Conservation (phyloP, 35 echinoderm and acorn worm genomes). For the Patiria miniata region DNA sequence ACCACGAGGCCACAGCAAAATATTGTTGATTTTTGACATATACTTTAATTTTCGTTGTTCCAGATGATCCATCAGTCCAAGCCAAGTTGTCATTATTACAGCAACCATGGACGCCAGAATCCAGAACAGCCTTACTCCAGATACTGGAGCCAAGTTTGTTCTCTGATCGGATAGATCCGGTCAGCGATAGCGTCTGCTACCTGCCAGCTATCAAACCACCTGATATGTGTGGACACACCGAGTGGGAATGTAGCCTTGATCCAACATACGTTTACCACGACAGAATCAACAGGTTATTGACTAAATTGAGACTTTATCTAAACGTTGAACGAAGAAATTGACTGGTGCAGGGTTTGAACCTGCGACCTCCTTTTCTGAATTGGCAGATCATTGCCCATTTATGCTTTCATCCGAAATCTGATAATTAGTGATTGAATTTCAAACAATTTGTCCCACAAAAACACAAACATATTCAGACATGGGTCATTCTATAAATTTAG, state of each 20-base stretch:
- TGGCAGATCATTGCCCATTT: too few relatives aligned
- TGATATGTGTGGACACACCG: conserved; percentile 38
- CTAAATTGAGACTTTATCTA: not conserved
- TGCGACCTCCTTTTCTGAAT: too few relatives aligned
- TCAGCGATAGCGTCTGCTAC: conserved; percentile 51
- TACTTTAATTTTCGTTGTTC: not conserved
- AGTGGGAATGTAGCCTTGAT: conserved; percentile 61
- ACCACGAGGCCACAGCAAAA: too few relatives aligned
- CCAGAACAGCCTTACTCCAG: not conserved
- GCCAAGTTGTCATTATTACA: not conserved
- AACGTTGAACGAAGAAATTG: too few relatives aligned
- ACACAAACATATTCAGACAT: not conserved
- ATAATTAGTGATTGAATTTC: not conserved
- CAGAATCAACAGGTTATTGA: conserved; percentile 47
- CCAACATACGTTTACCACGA: conserved; percentile 54
- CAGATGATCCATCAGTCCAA: conserved; percentile 25
- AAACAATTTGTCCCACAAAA: not conserved
- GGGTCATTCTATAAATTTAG: too few relatives aligned
- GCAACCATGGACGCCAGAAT: conserved; percentile 10
- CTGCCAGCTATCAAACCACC: conserved; percentile 14
- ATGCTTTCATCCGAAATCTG: not conserved
- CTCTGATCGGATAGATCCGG: conserved; percentile 17
- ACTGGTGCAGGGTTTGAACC: too few relatives aligned
- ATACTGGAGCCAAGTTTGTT: conserved; percentile 51
- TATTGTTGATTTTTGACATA: too few relatives aligned